Conservation (phyloP, 2,797 vertebrate genomes). For the Xenentodon cancila region DNA sequence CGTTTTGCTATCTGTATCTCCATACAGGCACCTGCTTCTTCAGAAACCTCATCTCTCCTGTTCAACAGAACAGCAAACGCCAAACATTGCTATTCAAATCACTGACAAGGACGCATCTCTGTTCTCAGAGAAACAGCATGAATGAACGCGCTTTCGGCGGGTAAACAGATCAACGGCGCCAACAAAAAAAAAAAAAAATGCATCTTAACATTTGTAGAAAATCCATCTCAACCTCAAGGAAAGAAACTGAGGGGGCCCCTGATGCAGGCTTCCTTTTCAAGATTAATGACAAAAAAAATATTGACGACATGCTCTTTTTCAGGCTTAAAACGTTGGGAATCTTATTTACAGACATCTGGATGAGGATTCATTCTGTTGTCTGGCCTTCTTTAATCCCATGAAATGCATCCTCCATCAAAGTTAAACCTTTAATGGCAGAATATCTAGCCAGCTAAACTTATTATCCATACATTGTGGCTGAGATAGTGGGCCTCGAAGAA, state of each 20-base stretch:
- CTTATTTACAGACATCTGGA: conserved; percentile 62
- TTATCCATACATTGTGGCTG: conserved; percentile 63
- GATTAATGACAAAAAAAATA: conserved; percentile 56
- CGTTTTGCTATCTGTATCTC: conserved; percentile 28
- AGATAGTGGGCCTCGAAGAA: conserved; percentile 49
- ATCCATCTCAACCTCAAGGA: conserved; percentile 46
- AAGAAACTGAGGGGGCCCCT: conserved; percentile 8
- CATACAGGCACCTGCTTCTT: conserved; percentile 32
- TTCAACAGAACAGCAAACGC: conserved; percentile 29
- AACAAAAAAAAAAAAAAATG: neutral
- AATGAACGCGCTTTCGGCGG: conserved; percentile 40
- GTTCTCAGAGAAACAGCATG: conserved; percentile 22
- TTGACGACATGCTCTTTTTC: conserved; percentile 43
- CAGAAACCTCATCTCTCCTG: conserved; percentile 27
- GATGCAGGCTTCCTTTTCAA: conserved; percentile 44
- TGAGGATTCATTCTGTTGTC: conserved; percentile 56
- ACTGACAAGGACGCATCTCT: conserved; percentile 15
- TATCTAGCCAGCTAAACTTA: conserved; percentile 61
- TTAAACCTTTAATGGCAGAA: conserved; percentile 64
- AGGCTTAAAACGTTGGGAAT: conserved; percentile 56
- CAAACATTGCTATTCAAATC: conserved; percentile 40
- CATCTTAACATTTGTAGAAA: conserved; percentile 13
- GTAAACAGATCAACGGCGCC: conserved; percentile 18
- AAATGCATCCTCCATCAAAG: conserved; percentile 65
- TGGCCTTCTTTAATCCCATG: conserved; percentile 61